Evolutionary conservation across 1,140 invertebrate species (phyloP), one percentile per base, ranked within the genome.

Genomic region (Sitodiplosis mosellana): DNA sequence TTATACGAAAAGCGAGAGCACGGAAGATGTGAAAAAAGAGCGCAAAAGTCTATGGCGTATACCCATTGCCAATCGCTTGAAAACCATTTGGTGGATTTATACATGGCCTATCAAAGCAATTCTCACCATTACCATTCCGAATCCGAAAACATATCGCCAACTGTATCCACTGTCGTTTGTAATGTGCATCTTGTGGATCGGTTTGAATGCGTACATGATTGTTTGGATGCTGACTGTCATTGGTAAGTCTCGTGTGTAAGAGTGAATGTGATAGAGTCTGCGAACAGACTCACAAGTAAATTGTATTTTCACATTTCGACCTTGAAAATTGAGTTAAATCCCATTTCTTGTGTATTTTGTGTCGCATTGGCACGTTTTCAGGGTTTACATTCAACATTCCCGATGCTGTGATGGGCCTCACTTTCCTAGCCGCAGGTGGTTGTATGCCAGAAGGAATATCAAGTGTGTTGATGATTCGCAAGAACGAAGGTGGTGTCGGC

Each of bases 151-250:
- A n/a, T 62, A 68, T 49, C 81, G 81, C 53, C 76, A 71, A 34
- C 72, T 76, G 45, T 92, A 81, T 59, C 77, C 82, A 0, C 3
- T 88, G 0, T 82, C 86, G 0, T 93, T 94, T 53, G 48, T 88
- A 0, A 81, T 91, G 76, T 90, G 86, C 56, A 77, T 91, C 11
- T 64, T 87, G 1, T 88, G 83, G 78, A 87, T 94, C 46, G 87
- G 81, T 0, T 58, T 73, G 1, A 77, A 85, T 40, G 86, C 87
- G 0, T 94, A 92, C 56, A 54, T 92, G 18, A 80, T 88, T 11
- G 81, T 88, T 1, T 94, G 90, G 89, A 90, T 91, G 80, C 81
- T 92, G 51, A 86, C 86, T 1, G 72, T 88, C 3, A 77, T 92
- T 49, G 88, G 87, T 76, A 65, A 61, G 68, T 3, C 27, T n/a